These are phyloP conservation scores for Hexactinellida sp. DNA, from an alignment of 37 sponge, comb jelly and placozoan genomes.

Conservation along the genomic window DNA sequence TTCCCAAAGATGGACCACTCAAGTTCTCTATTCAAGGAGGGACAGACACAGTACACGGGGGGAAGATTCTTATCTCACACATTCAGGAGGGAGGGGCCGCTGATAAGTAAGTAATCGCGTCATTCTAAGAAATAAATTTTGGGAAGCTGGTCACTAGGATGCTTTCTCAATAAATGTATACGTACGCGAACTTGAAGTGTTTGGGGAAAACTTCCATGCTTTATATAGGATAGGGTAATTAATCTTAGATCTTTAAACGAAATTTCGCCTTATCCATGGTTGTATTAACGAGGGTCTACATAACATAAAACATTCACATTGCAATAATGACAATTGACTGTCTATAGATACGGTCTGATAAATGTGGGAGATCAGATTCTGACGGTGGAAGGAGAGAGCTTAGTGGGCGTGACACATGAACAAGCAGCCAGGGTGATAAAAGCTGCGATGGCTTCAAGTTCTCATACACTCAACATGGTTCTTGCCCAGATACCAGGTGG, in stretches of 20 bases:
- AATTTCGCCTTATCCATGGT: no score
- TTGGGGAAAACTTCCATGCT: no score
- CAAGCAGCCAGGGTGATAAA: constrained; percentile 57
- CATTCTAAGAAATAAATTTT: no score
- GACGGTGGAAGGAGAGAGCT: constrained; percentile 60
- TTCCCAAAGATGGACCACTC: constrained; percentile 66
- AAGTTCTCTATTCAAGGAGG: constrained; percentile 67
- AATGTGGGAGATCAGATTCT: constrained; percentile 75
- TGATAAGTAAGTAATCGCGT: constrained; percentile 27
- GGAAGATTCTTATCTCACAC: constrained; percentile 46
- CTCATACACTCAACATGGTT: background rate
- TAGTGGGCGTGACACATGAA: constrained; percentile 52
- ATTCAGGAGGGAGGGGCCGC: constrained; percentile 77
- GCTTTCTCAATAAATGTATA: background rate
- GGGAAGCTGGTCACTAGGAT: no score
- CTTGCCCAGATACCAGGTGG: background rate
- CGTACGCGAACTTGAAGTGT: no score
- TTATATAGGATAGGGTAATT: no score
- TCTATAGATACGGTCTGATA: constrained; percentile 27
- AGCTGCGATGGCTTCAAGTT: constrained; percentile 40
- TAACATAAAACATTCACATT: no score
- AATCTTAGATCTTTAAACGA: no score
- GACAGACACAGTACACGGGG: constrained; percentile 47
- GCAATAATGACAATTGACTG: no score
- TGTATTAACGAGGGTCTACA: no score